phyloP scores from a whole-genome alignment of 2,797 vertebrate genomes.

The Cryptoblepharus egeriae region DNA sequence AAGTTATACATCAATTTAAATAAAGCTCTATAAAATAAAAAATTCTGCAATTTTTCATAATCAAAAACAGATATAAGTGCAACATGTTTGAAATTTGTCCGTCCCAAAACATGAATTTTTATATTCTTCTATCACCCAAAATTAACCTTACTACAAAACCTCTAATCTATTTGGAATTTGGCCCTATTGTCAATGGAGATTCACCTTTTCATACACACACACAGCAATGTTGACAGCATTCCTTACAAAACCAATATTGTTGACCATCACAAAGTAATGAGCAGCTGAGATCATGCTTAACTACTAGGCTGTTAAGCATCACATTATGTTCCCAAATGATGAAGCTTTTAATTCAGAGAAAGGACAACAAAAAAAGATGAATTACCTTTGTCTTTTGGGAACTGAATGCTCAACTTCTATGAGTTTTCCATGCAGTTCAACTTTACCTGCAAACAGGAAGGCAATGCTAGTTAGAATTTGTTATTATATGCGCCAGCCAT shows the following conservation, averaged over 20 bases:
- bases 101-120: slow-evolving; percentile 44
- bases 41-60: slow-evolving; percentile 56
- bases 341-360: neutral
- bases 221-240: neutral
- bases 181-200: neutral
- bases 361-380: neutral
- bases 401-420: slow-evolving; percentile 98
- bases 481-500: neutral
- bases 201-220: neutral
- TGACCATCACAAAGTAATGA: neutral
- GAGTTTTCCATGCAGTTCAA: slow-evolving; percentile 96
- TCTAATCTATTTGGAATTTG: slow-evolving; percentile 27
- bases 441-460: slow-evolving; percentile 88
- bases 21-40: slow-evolving; percentile 45
- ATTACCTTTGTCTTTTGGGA: slow-evolving; percentile 98
- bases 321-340: neutral
- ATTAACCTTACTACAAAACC: slow-evolving; percentile 42
- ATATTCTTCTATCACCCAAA: slow-evolving; percentile 57
- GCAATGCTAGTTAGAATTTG: slow-evolving; percentile 27
- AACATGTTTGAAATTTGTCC: slow-evolving; percentile 56
- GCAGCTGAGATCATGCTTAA: neutral
- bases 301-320: neutral
- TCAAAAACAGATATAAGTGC: slow-evolving; percentile 33
- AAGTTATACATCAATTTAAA: slow-evolving; percentile 47
- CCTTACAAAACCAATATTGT: neutral